Evolutionary conservation across 2,888 invertebrate species (phyloP), one percentile per base, ranked within the genome.

Genomic region (Caenorhabditis parvicauda): DNA sequence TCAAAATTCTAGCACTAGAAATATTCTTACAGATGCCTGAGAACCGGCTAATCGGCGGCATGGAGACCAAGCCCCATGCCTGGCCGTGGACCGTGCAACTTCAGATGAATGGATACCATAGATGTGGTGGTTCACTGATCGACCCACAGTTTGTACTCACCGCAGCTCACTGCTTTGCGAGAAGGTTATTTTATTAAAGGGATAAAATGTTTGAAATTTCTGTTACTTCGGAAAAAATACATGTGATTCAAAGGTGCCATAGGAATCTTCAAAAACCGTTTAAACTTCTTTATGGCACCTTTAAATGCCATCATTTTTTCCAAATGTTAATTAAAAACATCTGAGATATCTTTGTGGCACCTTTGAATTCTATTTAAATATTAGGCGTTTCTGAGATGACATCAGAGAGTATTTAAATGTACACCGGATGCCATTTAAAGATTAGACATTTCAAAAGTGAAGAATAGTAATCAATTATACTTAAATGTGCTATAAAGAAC

Each of bases 41-140:
- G 35, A 66, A 72, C 46, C 68, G 77, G 7, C 58, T 77, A 21
- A 72, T 77, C 27, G 77, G 77, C 17, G 75, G 77, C 3, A 45
- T 63, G 37, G 68, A 69, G 28, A 58, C 74, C 7, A 32, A 44
- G 6, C 70, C 72, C 24, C 76, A 76, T 43, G 46, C 72, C 1
- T 77, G 77, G 77, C 77, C 77, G 22, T 77, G 77, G 77, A 67
- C 69, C 6, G 75, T 68, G 19, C 70, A 77, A 52, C 47, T 76
- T 28, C 43, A 66, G 14, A 63, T 60, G 48, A 47, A 57, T 24
- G 62, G 59, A 45, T 46, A 46, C 9, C 67, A 67, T 46, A 43
- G 62, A 24, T 79, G 79, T 47, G 79, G 79, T 12, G 76, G 74
- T 17, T 69, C 72, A 5, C 50, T 79, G 35, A 71, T 79, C 52